Base-by-base conservation (phyloP, 2,113 vertebrate genomes). In the Ptilorrhoa leucosticta region DNA sequence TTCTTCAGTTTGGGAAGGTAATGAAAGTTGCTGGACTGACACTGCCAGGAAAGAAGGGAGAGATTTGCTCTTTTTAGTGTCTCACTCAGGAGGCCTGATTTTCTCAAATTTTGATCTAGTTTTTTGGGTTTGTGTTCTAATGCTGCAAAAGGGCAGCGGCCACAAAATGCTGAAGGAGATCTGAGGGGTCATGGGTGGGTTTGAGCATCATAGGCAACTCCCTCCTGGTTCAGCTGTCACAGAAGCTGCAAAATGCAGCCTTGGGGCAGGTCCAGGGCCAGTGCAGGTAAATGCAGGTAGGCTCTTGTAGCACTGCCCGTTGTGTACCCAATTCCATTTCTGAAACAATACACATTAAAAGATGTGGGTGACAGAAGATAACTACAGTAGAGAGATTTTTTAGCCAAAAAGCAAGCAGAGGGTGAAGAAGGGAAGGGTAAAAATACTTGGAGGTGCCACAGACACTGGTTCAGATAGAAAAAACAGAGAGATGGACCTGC, bases 251-350 rank as follows among this genome's bases (percentile, higher is more conserved):
- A 64, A 53, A 7, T 5, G 14, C 2, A 35, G 50, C 45, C 30
- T 13, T 40, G 37, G 37, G 53, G 50, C 0, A 3, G 48, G 26
- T 33, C 12, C 1, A 3, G 47, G 31, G 47, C 30, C 58, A 35
- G 26, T 1, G 22, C 28, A 71, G 56, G 53, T 12, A 44, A 20
- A 28, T 1, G 9, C 47, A 78, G 53, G 19, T 13, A 37, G 20
- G 68, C 44, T 64, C 68, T 13, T 18, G 13, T 13, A 20, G 50
- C 17, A 1, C 50, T 65, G 37, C 39, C 63, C 0, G 0, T 3
- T 17, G 37, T 3, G 0, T 9, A 19, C 8, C 19, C 44, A 42
- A 8, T 19, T 63, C 42, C 4, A 4, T 13, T 40, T 75, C 44
- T 54, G 35, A 71, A 86, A 70, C 33, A 68, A 45, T 7, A 28